Evolutionary conservation across 2,113 vertebrate genomes (phyloP).

Genomic region (Mastomys natalensis): DNA sequence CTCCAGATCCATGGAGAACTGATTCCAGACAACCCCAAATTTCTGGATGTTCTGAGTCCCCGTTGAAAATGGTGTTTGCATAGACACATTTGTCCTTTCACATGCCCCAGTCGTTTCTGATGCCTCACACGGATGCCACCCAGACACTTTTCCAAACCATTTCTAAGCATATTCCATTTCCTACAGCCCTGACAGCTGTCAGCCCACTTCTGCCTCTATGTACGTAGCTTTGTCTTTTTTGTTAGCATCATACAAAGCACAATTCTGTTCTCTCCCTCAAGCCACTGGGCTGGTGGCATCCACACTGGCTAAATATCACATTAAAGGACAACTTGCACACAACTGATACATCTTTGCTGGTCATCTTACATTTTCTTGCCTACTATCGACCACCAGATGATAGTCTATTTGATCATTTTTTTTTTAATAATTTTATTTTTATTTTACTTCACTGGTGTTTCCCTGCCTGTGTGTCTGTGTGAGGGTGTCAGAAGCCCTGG

Average conservation of each 20-base stretch:
- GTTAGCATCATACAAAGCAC: background rate
- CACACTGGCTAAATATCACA: background rate
- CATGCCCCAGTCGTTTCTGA: background rate
- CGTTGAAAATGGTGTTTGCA: background rate
- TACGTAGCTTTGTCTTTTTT: background rate
- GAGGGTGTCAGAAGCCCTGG: background rate
- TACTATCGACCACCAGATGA: too few species aligned
- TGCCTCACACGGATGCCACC: background rate
- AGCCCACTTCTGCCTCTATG: background rate
- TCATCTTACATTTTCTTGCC: background rate
- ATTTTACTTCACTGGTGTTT: background rate
- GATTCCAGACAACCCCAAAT: background rate
- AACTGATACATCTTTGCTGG: background rate
- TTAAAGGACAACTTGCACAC: background rate
- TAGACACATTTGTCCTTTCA: too few species aligned
- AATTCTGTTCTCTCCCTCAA: background rate
- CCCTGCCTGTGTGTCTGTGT: background rate
- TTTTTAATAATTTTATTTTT: background rate
- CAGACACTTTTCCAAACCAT: background rate
- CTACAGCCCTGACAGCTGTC: background rate
- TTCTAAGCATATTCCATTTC: background rate
- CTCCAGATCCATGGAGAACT: background rate
- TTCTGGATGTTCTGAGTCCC: background rate
- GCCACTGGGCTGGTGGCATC: background rate
- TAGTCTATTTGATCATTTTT: background rate